These are phyloP conservation scores for Neogobius melanostomus DNA, from an alignment of 2,113 vertebrate species.

Conservation along the genomic window DNA sequence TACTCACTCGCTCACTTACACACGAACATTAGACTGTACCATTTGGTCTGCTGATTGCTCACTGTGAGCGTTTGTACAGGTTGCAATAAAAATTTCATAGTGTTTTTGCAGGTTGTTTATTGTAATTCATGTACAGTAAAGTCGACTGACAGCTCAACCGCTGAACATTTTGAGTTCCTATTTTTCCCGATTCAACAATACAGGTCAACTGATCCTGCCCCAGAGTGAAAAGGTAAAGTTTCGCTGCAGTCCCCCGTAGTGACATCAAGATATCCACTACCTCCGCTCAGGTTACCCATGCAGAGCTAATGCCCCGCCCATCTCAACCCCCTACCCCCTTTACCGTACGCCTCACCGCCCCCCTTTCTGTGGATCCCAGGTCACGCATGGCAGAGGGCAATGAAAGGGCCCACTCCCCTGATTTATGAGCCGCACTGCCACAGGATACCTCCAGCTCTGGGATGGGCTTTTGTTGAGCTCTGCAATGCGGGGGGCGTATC, in stretches of 20 bases:
- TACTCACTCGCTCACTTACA: no score
- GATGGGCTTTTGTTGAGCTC: slow-evolving; percentile 60
- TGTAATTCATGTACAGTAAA: background rate
- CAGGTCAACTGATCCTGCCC: slow-evolving; percentile 45
- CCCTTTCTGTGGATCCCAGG: slow-evolving; percentile 53
- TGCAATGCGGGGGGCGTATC: slow-evolving; percentile 28
- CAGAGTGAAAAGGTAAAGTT: slow-evolving; percentile 41
- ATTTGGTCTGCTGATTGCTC: no score
- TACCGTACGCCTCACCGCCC: slow-evolving; percentile 3
- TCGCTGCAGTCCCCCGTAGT: slow-evolving; percentile 31
- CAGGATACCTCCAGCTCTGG: slow-evolving; percentile 56
- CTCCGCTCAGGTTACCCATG: slow-evolving; percentile 68
- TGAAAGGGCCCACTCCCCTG: slow-evolving; percentile 70
- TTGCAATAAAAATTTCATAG: no score
- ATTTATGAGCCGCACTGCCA: slow-evolving; percentile 74
- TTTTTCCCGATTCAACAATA: slow-evolving; percentile 20
- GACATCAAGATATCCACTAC: slow-evolving; percentile 36
- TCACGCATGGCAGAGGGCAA: slow-evolving; percentile 70
- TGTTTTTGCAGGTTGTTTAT: background rate
- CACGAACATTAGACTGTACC: no score
- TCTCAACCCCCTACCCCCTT: slow-evolving; percentile 32
- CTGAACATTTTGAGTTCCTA: slow-evolving; percentile 23
- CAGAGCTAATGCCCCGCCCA: slow-evolving; percentile 38
- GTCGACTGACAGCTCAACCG: background rate
- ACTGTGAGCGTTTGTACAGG: no score